Evolutionary conservation across 2,797 vertebrate genomes (phyloP).

Genomic region (Acipenser ruthenus): DNA sequence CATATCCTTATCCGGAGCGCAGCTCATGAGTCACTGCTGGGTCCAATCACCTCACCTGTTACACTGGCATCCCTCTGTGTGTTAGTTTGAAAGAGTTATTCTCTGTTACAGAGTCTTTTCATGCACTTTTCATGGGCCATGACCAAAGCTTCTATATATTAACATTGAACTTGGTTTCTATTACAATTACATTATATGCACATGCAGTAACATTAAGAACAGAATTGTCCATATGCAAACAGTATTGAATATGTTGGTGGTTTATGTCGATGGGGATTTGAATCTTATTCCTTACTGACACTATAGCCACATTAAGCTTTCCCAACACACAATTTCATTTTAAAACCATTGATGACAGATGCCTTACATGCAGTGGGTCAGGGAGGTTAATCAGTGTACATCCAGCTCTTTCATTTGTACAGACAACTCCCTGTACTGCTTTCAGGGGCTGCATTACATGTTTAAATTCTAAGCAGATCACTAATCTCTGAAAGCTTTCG

Average conservation of each 20-base stretch:
- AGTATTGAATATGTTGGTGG: not conserved
- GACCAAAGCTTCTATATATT: too few relatives aligned
- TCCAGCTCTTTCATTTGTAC: not conserved
- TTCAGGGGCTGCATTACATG: constrained; percentile 6
- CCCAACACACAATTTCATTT: constrained; percentile 2
- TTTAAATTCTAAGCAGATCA: constrained; percentile 25
- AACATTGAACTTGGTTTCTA: too few relatives aligned
- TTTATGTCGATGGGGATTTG: not conserved
- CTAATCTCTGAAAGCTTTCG: constrained; percentile 34
- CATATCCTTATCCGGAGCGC: too few relatives aligned
- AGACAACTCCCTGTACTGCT: not conserved
- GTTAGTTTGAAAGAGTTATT: too few relatives aligned
- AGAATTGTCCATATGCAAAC: too few relatives aligned
- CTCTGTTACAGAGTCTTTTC: too few relatives aligned
- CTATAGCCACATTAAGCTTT: not conserved
- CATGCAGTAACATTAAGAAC: too few relatives aligned
- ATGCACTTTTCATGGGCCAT: too few relatives aligned
- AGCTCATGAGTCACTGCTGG: too few relatives aligned
- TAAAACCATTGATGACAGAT: not conserved
- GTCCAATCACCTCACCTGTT: too few relatives aligned
- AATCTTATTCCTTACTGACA: not conserved
- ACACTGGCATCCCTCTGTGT: too few relatives aligned
- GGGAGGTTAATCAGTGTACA: rapidly evolving
- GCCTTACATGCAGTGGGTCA: not conserved
- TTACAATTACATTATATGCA: too few relatives aligned